Percentiles rank a stretch among this genome's conserved stretches.
phyloP scores from a whole-genome alignment of 2,113 vertebrate species.

The Dicaeum eximium region DNA sequence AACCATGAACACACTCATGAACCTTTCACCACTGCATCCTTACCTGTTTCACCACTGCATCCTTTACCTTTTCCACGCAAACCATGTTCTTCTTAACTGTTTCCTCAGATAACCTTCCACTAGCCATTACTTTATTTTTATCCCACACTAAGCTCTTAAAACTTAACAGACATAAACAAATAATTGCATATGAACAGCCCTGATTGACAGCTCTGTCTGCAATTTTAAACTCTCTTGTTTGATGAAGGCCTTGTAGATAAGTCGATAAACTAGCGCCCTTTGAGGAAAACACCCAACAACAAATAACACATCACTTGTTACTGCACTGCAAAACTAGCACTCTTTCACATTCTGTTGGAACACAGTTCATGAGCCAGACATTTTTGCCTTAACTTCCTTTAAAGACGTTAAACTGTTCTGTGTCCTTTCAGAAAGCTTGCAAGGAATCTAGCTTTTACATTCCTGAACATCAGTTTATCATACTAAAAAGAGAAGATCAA shows the following conservation, averaged over 20 bases:
- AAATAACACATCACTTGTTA: neutral
- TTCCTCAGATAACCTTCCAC: neutral
- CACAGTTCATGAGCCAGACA: neutral
- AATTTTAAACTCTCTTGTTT: neutral
- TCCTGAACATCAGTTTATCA: neutral
- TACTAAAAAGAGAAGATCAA: neutral
- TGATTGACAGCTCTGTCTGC: neutral
- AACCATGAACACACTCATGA: fast-evolving
- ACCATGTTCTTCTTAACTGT: neutral
- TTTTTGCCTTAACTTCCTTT: neutral
- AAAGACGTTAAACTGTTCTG: neutral
- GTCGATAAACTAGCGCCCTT: fast-evolving
- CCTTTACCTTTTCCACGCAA: neutral
- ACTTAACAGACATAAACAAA: neutral
- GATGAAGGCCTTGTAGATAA: neutral
- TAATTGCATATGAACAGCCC: neutral
- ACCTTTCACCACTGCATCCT: neutral
- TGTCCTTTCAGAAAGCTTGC: neutral
- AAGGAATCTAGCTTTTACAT: neutral
- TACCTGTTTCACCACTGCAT: neutral
- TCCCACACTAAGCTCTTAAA: neutral
- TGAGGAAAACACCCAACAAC: neutral
- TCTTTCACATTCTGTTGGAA: neutral
- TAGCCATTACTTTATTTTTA: neutral
- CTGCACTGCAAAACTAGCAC: neutral